phyloP scores from a whole-genome alignment of 2,888 invertebrate species.

The Drosophila pegasa region DNA sequence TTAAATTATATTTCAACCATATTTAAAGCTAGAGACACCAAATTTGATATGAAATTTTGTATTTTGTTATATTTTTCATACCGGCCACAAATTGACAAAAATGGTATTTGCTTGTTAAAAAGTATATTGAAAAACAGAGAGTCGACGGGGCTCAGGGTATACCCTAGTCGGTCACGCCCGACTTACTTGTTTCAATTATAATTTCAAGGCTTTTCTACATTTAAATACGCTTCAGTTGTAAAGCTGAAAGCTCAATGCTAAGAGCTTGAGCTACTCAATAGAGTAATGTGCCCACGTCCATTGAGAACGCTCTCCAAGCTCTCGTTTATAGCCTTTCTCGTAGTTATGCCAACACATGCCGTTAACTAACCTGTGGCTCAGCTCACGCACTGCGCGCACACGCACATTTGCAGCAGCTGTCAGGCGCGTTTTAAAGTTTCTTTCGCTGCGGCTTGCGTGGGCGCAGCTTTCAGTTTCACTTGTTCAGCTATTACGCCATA shows the following conservation, averaged over 20 bases:
- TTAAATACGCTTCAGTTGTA: background rate
- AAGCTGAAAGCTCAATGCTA: background rate
- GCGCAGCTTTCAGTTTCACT: slow-evolving; percentile 25
- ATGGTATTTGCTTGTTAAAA: no score
- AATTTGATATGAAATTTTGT: no score
- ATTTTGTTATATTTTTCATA: no score
- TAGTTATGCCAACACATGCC: slow-evolving; percentile 10
- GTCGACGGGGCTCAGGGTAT: no score
- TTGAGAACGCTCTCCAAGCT: slow-evolving; percentile 3
- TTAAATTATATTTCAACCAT: no score
- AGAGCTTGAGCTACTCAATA: slow-evolving; percentile 1
- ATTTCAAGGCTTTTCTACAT: background rate
- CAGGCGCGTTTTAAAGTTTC: slow-evolving; percentile 42
- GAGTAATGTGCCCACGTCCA: background rate
- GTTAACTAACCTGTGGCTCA: slow-evolving; percentile 25
- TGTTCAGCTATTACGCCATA: slow-evolving; percentile 60
- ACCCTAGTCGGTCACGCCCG: no score
- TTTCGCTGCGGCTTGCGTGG: slow-evolving; percentile 23
- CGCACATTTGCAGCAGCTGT: slow-evolving; percentile 23
- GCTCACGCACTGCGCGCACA: background rate
- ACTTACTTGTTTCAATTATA: no score
- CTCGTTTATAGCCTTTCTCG: slow-evolving; percentile 7
- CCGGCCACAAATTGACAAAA: no score
- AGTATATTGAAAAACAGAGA: no score
- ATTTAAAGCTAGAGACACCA: no score